Evolutionary conservation across 2,797 vertebrate species (phyloP).

Genomic region (Acrossocheilus wenchowensis): DNA sequence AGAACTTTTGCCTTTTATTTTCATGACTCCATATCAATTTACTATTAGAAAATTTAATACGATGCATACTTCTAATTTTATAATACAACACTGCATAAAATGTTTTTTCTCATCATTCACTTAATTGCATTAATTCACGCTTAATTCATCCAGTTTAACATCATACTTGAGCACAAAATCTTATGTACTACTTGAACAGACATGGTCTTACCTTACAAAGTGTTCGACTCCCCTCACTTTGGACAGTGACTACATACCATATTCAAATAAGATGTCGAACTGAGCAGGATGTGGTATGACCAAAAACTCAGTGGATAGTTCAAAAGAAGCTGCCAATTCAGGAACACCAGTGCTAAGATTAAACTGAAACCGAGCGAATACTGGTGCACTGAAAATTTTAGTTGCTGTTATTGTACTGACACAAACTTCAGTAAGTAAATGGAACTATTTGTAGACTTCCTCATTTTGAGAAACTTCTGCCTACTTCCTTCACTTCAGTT

Average conservation of each 20-base stretch:
- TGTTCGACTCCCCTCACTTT: slow-evolving; percentile 41
- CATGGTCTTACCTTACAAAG: slow-evolving; percentile 51
- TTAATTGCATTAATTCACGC: not conserved
- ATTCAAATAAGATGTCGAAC: slow-evolving; percentile 51
- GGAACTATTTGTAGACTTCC: slow-evolving; percentile 74
- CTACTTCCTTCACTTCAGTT: slow-evolving; percentile 75
- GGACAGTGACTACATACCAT: slow-evolving; percentile 58
- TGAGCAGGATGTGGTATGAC: slow-evolving; percentile 66
- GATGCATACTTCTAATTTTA: not conserved
- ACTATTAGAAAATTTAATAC: too few relatives aligned
- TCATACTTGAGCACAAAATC: not conserved
- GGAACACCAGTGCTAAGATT: slow-evolving; percentile 37
- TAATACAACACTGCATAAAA: not conserved
- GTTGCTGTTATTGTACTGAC: not conserved
- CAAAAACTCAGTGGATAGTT: slow-evolving; percentile 57
- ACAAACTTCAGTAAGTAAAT: slow-evolving; percentile 53
- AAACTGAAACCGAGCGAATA: not conserved
- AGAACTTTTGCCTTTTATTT: not conserved
- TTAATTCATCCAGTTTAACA: not conserved
- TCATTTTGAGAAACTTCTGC: slow-evolving; percentile 74
- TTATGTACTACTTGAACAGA: not conserved
- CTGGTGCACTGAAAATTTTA: slow-evolving; percentile 4
- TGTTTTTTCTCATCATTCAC: not conserved
- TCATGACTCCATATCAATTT: not conserved
- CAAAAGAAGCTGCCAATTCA: slow-evolving; percentile 43